A percentile compares a stretch with the other conserved stretches of the same genome.
Evolutionary conservation across 2,797 vertebrate species (phyloP).

Genomic region (Onychomys leucogaster): DNA sequence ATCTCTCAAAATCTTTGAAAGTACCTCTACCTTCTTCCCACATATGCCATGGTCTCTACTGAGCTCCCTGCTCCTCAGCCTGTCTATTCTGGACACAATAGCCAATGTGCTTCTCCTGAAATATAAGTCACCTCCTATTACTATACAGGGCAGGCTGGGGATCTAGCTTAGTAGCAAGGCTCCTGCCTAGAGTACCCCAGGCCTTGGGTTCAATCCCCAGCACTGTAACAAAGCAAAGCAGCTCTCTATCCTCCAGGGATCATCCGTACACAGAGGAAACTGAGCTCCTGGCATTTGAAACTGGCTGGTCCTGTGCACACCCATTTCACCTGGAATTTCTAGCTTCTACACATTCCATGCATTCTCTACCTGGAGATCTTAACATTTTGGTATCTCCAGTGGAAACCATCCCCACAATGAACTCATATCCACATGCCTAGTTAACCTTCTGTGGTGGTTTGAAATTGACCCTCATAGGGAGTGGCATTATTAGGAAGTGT

Average conservation of each 20-base stretch:
- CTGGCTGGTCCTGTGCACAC: not conserved
- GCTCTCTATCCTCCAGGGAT: accelerated
- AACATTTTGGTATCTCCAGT: not conserved
- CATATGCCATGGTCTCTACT: not conserved
- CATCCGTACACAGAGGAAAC: not conserved
- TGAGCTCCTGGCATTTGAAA: not conserved
- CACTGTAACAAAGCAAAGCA: not conserved
- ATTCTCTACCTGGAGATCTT: not conserved
- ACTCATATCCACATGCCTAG: too few relatives aligned
- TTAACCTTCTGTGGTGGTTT: not conserved
- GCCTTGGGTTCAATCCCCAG: not conserved
- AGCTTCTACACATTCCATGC: not conserved
- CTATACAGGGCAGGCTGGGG: not conserved
- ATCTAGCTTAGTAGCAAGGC: not conserved
- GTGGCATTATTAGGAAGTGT: not conserved
- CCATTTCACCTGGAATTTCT: not conserved
- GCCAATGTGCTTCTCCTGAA: not conserved
- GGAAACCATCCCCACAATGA: not conserved
- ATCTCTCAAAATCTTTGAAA: not conserved
- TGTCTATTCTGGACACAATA: not conserved
- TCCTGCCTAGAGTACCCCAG: not conserved
- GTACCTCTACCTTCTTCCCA: not conserved
- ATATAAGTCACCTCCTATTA: not conserved
- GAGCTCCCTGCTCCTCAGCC: not conserved
- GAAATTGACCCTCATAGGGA: not conserved